A percentile compares a stretch with the other conserved stretches of the same genome.
Evolutionary conservation across 2,113 vertebrate species (phyloP).

Genomic region (Diadophis punctatus): DNA sequence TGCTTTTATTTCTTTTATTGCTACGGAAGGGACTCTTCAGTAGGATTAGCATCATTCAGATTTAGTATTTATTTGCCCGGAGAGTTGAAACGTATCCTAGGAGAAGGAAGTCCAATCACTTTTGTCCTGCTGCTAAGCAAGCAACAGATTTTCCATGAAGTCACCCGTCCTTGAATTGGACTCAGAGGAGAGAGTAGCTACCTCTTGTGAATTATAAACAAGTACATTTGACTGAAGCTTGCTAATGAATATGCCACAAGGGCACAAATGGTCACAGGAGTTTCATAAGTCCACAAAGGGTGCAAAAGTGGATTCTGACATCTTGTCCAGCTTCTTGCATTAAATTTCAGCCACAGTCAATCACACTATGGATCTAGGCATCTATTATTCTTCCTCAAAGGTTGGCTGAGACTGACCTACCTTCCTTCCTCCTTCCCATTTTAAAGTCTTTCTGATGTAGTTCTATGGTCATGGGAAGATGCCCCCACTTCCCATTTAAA

Average conservation of each 20-base stretch:
- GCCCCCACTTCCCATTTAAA: neutral
- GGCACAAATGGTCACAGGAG: neutral
- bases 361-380: neutral
- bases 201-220: neutral
- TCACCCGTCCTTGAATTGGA: neutral
- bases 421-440: neutral
- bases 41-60: neutral
- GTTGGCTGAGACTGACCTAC: neutral
- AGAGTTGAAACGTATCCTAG: neutral
- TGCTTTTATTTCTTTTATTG: neutral
- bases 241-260: neutral
- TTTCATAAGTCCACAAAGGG: neutral
- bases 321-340: neutral
- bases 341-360: neutral
- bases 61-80: neutral
- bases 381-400: neutral
- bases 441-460: neutral
- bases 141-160: neutral
- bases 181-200: neutral
- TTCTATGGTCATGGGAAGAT: neutral
- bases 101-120: neutral
- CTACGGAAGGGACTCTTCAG: neutral
- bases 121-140: neutral
- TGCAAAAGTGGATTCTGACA: neutral
- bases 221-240: neutral